A percentile compares a stretch with the other conserved stretches of the same genome.
These are phyloP conservation scores for Plectropomus leopardus DNA, from an alignment of 2,113 vertebrate species.

Conservation along the genomic window DNA sequence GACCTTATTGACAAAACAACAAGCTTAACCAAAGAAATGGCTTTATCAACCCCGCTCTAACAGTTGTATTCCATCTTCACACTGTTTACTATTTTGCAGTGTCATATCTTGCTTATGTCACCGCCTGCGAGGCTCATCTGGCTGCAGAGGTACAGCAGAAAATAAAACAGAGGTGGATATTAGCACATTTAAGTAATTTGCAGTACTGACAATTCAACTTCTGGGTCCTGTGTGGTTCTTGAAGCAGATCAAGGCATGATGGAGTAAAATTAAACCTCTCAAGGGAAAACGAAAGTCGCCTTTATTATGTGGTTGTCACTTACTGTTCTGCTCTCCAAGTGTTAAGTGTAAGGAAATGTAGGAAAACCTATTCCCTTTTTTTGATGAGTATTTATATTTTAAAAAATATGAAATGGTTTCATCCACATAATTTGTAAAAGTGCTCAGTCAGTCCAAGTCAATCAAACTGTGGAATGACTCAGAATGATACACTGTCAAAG, in stretches of 20 bases:
- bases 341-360: neutral
- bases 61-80: neutral
- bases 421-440: neutral
- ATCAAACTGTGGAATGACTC: conserved; percentile 3
- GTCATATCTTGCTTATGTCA: neutral
- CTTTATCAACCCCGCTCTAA: neutral
- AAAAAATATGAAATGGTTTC: neutral
- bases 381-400: neutral
- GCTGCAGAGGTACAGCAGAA: neutral
- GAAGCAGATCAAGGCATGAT: conserved; percentile 9
- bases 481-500: neutral
- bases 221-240: neutral
- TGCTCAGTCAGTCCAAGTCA: neutral
- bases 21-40: neutral
- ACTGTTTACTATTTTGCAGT: neutral
- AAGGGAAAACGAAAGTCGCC: neutral
- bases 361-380: neutral
- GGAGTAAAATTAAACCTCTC: conserved; percentile 20
- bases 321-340: neutral
- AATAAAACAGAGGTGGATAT: neutral
- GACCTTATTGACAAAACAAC: neutral
- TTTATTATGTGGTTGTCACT: conserved; percentile 24
- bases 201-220: neutral
- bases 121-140: neutral
- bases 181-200: neutral